A percentile compares a stretch with the other conserved stretches of the same genome.
Evolutionary conservation across 2,888 invertebrate genomes (phyloP).

Genomic region (Lottia scabra): DNA sequence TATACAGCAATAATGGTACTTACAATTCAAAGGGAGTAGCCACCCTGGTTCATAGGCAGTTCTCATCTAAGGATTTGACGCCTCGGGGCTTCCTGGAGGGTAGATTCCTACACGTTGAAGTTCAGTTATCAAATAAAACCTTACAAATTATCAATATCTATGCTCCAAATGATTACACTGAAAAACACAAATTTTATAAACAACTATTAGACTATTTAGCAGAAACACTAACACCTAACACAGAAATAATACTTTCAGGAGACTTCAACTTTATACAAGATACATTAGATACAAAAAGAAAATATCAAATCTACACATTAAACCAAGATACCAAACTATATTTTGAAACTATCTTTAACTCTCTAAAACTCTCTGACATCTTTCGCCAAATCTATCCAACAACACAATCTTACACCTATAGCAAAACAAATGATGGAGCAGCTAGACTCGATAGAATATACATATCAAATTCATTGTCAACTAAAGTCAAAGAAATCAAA

Average conservation of each 20-base stretch:
- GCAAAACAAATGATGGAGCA: background rate
- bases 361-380: background rate
- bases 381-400: background rate
- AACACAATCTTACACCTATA: background rate
- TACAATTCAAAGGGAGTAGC: too few species aligned
- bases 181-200: background rate
- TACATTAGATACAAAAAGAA: background rate
- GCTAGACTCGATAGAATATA: background rate
- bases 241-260: background rate
- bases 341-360: background rate
- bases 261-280: background rate
- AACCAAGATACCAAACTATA: background rate
- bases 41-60: too few species aligned
- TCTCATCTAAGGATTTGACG: too few species aligned
- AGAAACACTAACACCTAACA: background rate
- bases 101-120: too few species aligned
- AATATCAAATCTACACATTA: background rate
- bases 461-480: background rate
- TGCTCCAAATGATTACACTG: background rate
- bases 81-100: too few species aligned
- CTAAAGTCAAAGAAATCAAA: background rate
- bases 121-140: too few species aligned
- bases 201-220: background rate
- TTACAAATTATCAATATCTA: background rate
- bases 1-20: too few species aligned